These are phyloP conservation scores for Parazoanthus darwini DNA, from an alignment of 92 coral and sea anemone species.

Conservation along the genomic window DNA sequence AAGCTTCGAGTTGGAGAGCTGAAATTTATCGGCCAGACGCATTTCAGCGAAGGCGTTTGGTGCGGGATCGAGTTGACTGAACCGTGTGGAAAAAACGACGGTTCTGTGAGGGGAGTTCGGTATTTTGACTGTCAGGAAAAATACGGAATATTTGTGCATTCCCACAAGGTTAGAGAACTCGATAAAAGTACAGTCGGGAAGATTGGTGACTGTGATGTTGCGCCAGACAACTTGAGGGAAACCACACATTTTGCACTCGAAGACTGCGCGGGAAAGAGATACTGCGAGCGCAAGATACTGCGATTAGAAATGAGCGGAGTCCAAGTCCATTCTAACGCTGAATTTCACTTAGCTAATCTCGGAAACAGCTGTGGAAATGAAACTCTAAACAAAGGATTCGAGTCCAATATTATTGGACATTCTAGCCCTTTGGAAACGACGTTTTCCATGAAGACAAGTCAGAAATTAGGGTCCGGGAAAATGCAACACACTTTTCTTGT, in stretches of 20 bases:
- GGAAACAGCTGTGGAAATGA: conserved; percentile 28
- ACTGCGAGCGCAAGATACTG: background rate
- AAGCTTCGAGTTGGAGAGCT: conserved; percentile 73
- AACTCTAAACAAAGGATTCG: conserved; percentile 16
- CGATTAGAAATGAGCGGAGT: background rate
- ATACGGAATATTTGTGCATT: conserved; percentile 95
- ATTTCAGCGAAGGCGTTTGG: conserved; percentile 94
- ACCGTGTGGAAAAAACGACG: conserved; percentile 95
- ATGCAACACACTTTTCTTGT: background rate
- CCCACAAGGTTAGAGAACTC: conserved; percentile 77
- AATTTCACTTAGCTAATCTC: background rate
- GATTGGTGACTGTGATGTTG: background rate
- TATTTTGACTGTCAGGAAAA: conserved; percentile 81
- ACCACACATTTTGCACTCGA: background rate
- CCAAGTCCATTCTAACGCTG: background rate
- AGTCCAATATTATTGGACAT: conserved; percentile 6
- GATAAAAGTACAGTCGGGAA: conserved; percentile 35
- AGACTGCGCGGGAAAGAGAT: background rate
- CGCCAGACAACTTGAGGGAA: background rate
- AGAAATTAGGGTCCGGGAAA: background rate
- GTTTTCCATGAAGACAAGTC: background rate
- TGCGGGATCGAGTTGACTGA: conserved; percentile 87
- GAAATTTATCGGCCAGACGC: conserved; percentile 80
- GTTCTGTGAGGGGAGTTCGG: conserved; percentile 86
- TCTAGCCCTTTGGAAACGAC: conserved; percentile 16